Conservation (phyloP, 2,797 vertebrate genomes). For the Pteronotus mesoamericanus region DNA sequence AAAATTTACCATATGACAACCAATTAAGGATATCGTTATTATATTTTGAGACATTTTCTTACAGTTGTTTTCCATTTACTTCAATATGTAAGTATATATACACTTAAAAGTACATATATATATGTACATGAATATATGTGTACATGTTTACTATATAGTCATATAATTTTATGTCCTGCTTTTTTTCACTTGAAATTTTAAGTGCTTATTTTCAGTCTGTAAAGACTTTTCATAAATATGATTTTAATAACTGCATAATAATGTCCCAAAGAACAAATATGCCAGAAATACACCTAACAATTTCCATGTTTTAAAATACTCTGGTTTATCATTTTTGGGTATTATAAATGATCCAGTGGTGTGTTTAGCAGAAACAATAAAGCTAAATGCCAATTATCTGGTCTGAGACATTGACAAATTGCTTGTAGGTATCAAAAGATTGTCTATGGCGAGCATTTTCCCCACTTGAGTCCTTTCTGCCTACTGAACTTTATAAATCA, state of each 20-base stretch:
- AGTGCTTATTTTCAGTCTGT: slow-evolving; percentile 34
- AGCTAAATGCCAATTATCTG: neutral
- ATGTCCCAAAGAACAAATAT: neutral
- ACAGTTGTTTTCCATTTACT: neutral
- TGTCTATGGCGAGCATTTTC: neutral
- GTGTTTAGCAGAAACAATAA: slow-evolving; percentile 6
- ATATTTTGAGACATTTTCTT: neutral
- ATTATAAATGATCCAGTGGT: slow-evolving; percentile 5
- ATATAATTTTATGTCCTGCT: neutral
- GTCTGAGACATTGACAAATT: neutral
- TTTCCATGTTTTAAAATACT: slow-evolving; percentile 41
- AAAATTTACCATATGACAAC: neutral
- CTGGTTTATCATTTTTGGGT: neutral
- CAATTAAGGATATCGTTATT: neutral
- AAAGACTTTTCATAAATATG: neutral
- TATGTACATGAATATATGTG: neutral
- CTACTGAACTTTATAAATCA: neutral
- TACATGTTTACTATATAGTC: neutral
- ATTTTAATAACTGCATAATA: slow-evolving; percentile 14
- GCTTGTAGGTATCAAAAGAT: neutral
- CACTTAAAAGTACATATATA: neutral
- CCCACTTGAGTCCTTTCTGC: neutral
- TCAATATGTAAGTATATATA: neutral
- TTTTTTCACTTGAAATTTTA: slow-evolving; percentile 46
- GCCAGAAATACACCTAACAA: slow-evolving; percentile 11